Evolutionary conservation across 2,797 vertebrate species (phyloP).

Genomic region (Malurus splendens): DNA sequence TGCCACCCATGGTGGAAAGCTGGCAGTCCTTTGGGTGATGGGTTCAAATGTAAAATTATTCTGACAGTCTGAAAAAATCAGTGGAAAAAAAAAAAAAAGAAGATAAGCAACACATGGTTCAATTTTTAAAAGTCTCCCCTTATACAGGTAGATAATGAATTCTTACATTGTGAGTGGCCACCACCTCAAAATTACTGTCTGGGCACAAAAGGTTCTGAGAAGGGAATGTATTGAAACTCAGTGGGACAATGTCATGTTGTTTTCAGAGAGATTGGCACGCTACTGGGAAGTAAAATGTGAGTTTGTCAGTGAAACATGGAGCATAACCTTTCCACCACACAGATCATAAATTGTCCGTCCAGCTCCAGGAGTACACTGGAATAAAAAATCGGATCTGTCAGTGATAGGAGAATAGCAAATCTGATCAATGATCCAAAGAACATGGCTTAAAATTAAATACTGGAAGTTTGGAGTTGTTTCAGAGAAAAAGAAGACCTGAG

Average conservation of each 20-base stretch:
- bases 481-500: not conserved
- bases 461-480: not conserved
- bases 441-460: not conserved
- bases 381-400: not conserved
- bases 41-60: not conserved
- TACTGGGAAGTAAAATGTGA: not conserved
- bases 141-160: not conserved
- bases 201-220: not conserved
- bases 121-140: not conserved
- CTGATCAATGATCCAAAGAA: not conserved
- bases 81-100: not conserved
- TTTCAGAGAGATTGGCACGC: not conserved
- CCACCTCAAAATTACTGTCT: not conserved
- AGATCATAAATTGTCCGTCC: not conserved
- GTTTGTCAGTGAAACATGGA: not conserved
- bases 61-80: not conserved
- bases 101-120: not conserved
- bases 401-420: not conserved
- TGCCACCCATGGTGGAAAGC: not conserved
- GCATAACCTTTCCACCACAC: not conserved
- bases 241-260: not conserved
- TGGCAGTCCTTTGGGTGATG: not conserved
- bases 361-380: not conserved
- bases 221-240: not conserved
- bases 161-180: not conserved